phyloP scores from a whole-genome alignment of 1,140 invertebrate species.

The Pachypsylla venusta region DNA sequence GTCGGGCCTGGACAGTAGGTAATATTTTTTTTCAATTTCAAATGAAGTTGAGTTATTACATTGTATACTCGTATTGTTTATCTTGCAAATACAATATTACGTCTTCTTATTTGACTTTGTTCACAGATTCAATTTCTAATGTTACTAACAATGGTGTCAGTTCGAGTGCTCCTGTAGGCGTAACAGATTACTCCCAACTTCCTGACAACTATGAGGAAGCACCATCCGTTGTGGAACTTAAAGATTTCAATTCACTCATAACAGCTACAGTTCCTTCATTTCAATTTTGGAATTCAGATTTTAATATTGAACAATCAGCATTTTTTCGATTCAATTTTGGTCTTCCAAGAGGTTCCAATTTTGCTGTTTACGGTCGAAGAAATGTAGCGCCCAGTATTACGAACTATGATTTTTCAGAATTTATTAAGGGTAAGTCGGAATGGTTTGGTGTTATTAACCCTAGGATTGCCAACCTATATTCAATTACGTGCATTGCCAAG shows the following conservation, averaged over 20 bases:
- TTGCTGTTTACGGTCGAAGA: slow-evolving; percentile 81
- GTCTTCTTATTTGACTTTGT: slow-evolving; percentile 34
- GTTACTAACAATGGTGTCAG: slow-evolving; percentile 8
- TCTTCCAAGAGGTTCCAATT: slow-evolving; percentile 75
- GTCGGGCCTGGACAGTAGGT: too few relatives aligned
- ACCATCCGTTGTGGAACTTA: slow-evolving; percentile 63
- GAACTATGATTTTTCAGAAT: slow-evolving; percentile 89
- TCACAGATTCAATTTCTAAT: slow-evolving; percentile 33
- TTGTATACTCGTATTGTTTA: too few relatives aligned
- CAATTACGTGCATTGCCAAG: not conserved
- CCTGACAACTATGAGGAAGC: slow-evolving; percentile 22
- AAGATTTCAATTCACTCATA: slow-evolving; percentile 65
- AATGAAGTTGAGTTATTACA: too few relatives aligned
- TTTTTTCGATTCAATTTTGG: slow-evolving; percentile 80
- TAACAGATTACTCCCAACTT: slow-evolving; percentile 18
- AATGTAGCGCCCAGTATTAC: slow-evolving; percentile 87
- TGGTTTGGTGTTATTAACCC: too few relatives aligned
- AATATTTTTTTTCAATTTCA: too few relatives aligned
- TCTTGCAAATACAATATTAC: too few relatives aligned
- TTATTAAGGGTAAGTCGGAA: slow-evolving; percentile 55
- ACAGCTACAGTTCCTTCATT: slow-evolving; percentile 66
- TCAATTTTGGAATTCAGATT: slow-evolving; percentile 82
- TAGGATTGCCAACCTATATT: not conserved
- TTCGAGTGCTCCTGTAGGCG: slow-evolving; percentile 7
- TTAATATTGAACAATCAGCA: slow-evolving; percentile 71